Evolutionary conservation across 2,888 invertebrate genomes (phyloP).

Genomic region (Ametastegia equiseti): DNA sequence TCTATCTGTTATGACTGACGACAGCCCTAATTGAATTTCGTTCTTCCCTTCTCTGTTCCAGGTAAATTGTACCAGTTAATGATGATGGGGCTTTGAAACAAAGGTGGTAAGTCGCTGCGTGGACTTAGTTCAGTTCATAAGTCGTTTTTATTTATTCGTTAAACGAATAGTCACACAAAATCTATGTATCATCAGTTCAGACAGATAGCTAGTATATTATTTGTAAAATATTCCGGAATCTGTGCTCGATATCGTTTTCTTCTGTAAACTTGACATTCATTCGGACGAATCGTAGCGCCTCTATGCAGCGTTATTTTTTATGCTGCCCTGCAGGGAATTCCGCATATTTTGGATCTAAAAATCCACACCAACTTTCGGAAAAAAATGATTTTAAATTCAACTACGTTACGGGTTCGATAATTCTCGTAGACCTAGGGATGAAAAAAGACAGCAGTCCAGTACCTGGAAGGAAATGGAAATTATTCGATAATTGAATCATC

Average conservation of each 20-base stretch:
- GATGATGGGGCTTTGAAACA: neutral
- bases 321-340: neutral
- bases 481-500: neutral
- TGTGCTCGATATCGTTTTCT: too few relatives aligned
- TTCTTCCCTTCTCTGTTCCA: too few relatives aligned
- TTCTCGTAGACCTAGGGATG: neutral
- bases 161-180: neutral
- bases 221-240: too few relatives aligned
- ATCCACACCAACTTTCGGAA: too few relatives aligned
- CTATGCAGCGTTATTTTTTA: too few relatives aligned
- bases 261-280: too few relatives aligned
- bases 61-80: neutral
- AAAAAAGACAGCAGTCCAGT: constrained; percentile 11
- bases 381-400: neutral
- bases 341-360: neutral
- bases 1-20: too few relatives aligned
- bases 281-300: too few relatives aligned
- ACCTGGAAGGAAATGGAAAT: neutral
- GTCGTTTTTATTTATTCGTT: neutral
- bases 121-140: neutral
- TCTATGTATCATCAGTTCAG: neutral
- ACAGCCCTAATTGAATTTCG: too few relatives aligned
- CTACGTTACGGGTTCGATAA: neutral
- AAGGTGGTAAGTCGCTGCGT: neutral
- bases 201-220: neutral